These are phyloP conservation scores for Lampris incognitus DNA, from an alignment of 2,113 vertebrate genomes.

Conservation along the genomic window DNA sequence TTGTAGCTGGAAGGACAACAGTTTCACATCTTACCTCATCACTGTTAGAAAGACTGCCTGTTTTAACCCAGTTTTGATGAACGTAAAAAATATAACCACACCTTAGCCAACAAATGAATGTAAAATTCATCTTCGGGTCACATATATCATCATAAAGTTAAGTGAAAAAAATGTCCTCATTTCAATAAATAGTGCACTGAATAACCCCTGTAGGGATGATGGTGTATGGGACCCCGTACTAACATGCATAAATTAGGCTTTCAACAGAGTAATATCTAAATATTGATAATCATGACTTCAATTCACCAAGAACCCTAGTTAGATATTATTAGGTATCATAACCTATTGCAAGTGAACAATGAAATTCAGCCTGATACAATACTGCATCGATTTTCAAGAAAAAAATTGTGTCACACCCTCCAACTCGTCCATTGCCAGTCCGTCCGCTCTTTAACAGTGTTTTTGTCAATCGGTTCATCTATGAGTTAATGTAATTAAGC, in stretches of 20 bases:
- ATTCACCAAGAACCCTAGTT: background rate
- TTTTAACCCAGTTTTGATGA: constrained; percentile 5
- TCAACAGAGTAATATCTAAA: background rate
- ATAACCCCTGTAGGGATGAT: constrained; percentile 28
- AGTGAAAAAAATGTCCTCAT: background rate
- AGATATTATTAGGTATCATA: constrained; percentile 54
- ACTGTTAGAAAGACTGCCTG: background rate
- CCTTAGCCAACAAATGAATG: constrained; percentile 32
- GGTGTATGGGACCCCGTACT: constrained; percentile 47
- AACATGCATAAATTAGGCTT: background rate
- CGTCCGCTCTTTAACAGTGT: background rate
- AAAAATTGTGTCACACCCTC: background rate
- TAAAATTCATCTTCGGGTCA: constrained; percentile 50
- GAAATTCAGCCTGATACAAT: constrained; percentile 18
- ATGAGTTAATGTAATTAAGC: constrained; percentile 5
- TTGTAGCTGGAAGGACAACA: background rate
- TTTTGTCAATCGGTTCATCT: background rate
- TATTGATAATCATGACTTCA: constrained; percentile 3
- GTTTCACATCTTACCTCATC: background rate
- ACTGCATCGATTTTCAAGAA: background rate
- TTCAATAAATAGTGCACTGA: constrained; percentile 48
- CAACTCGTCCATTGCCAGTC: background rate
- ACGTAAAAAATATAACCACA: constrained; percentile 40
- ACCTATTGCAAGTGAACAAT: constrained; percentile 23
- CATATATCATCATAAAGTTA: constrained; percentile 55